A percentile compares a stretch with the other conserved stretches of the same genome.
phyloP scores from a whole-genome alignment of 2,113 vertebrate species.

The Zapus hudsonius region DNA sequence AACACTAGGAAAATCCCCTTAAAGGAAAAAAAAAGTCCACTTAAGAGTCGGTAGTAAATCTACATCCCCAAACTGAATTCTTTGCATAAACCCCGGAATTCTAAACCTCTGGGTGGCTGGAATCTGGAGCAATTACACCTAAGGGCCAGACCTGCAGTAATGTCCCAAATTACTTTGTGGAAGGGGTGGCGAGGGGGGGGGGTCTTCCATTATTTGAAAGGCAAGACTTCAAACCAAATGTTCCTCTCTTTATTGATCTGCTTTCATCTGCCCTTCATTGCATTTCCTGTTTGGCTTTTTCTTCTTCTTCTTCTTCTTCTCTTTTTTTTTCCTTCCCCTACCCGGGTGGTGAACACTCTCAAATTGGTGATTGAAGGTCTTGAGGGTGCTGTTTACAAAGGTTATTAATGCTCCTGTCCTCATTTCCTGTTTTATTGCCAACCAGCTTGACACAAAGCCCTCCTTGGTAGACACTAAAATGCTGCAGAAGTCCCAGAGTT shows the following conservation, averaged over 20 bases:
- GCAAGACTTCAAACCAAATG: constrained; percentile 81
- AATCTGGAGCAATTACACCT: constrained; percentile 75
- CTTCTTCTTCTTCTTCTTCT: constrained; percentile 53
- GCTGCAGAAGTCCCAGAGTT: constrained; percentile 44
- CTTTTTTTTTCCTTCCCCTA: constrained; percentile 58
- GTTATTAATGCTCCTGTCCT: constrained; percentile 74
- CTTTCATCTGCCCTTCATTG: constrained; percentile 81
- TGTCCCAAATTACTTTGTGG: constrained; percentile 76
- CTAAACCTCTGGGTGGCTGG: constrained; percentile 67
- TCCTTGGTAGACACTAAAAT: constrained; percentile 69
- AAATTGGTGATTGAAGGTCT: constrained; percentile 78
- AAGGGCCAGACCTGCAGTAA: constrained; percentile 67
- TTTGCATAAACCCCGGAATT: constrained; percentile 66
- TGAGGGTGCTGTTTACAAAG: constrained; percentile 79
- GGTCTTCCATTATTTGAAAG: constrained; percentile 74
- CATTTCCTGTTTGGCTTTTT: constrained; percentile 81
- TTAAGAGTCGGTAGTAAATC: constrained; percentile 70
- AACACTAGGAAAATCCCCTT: constrained; percentile 42
- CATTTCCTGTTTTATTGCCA: constrained; percentile 79
- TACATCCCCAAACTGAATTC: constrained; percentile 41
- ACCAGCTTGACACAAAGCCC: constrained; percentile 69
- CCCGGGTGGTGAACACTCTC: constrained; percentile 74
- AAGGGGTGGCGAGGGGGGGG: background rate
- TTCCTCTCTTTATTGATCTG: constrained; percentile 80
- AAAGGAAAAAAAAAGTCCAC: background rate